A percentile compares a stretch with the other conserved stretches of the same genome.
These are phyloP conservation scores for Callaeas wilsoni DNA, from an alignment of 2,113 vertebrate genomes.

Conservation along the genomic window DNA sequence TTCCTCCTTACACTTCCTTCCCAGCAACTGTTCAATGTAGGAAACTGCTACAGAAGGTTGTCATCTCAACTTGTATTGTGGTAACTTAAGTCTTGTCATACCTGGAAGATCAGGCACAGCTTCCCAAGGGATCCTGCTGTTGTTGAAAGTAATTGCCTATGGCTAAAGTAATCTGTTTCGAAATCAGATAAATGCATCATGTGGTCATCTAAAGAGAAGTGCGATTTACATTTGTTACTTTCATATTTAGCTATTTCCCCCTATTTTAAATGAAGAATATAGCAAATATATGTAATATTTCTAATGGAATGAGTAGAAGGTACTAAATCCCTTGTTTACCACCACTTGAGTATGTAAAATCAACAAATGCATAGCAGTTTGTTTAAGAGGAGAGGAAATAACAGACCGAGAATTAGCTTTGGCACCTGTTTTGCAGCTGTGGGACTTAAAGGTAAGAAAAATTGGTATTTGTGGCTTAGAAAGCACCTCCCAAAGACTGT, in stretches of 20 bases:
- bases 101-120: not conserved
- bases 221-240: not conserved
- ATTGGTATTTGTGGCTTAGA: not conserved
- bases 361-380: not conserved
- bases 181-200: not conserved
- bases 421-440: not conserved
- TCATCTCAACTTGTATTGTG: not conserved
- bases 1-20: not conserved
- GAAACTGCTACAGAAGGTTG: not conserved
- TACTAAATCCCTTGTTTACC: not conserved
- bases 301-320: not conserved
- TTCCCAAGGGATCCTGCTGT: not conserved
- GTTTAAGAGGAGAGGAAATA: not conserved
- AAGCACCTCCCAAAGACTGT: not conserved
- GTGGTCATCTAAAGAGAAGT: not conserved
- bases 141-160: constrained; percentile 7
- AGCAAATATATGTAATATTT: not conserved
- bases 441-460: not conserved
- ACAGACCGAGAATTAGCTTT: not conserved
- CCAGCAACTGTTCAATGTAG: not conserved
- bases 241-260: not conserved
- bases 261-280: not conserved
- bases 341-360: not conserved
- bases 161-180: not conserved
- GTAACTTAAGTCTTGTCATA: not conserved